Base-by-base conservation (phyloP, 1,140 invertebrate genomes). In the Drosophila navojoa region DNA sequence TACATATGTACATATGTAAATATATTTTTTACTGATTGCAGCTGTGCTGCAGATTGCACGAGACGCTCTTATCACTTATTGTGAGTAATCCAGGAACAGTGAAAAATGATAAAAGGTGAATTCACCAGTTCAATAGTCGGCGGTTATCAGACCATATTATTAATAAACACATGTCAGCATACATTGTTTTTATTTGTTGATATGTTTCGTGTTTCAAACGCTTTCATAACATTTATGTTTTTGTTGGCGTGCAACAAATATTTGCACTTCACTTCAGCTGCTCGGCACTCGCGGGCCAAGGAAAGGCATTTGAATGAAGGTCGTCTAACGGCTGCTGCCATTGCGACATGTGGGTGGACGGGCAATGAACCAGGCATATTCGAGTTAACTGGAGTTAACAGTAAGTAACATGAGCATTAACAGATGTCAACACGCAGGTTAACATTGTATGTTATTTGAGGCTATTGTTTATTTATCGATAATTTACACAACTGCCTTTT, bases 401-500 rank as follows among this genome's bases (percentile, higher is more conserved):
- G 27, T 29, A 5, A 3, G 32, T 32, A 32, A 9, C 10, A 6
- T 29, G 27, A 29, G 32, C 32, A 7, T 7, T 32, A 32, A 9
- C 32, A 32, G 32, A 32, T 9, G 32, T 32, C 6, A 32, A 11
- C 35, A 38, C 35, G 35, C 35, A 13, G 3, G 1, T 38, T 38
- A 38, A 11, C 35, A 38, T 38, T 11, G 35, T 13, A 11, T 38
- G 35, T 9, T 9, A 35, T 35, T 1, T 9, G 32, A 0, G 19
- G 19, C 19, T 22, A 22, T 22, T 22, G 19, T 22, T 35, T 35
- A 38, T 7, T 13, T 38, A 55, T 76, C 71, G 71, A 52, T 59
- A 80, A 80, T 81, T 81, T 60, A 42, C 62, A 35, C 68, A 57
- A 73, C 62, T 70, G 79, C 79, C 79, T 81, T 70, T 81, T 81